These are phyloP conservation scores for Troides oblongomaculatus DNA, from an alignment of 2,888 invertebrate species.

Conservation along the genomic window DNA sequence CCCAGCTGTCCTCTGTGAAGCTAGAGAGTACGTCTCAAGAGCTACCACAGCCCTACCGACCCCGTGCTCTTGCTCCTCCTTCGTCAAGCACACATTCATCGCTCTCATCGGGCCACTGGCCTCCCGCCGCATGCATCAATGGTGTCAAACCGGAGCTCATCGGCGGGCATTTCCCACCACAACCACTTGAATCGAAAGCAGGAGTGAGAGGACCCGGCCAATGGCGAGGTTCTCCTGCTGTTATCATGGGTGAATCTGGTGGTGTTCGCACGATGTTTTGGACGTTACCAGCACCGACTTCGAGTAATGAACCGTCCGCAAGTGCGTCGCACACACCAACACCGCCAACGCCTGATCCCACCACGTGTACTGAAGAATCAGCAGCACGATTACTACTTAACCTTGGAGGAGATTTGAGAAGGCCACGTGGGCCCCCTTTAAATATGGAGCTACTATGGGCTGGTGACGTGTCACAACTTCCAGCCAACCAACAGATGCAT, in stretches of 20 bases:
- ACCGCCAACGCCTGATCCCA: constrained; percentile 76
- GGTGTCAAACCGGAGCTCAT: constrained; percentile 92
- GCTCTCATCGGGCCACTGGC: constrained; percentile 74
- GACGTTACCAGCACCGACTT: constrained; percentile 80
- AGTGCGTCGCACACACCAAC: constrained; percentile 78
- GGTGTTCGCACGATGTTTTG: constrained; percentile 88
- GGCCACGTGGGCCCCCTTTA: constrained; percentile 83
- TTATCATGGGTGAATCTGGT: constrained; percentile 96
- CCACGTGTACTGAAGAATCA: constrained; percentile 80
- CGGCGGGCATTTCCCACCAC: constrained; percentile 80
- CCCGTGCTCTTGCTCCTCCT: constrained; percentile 65
- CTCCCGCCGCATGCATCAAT: constrained; percentile 84
- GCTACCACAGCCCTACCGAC: constrained; percentile 61
- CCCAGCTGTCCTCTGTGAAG: constrained; percentile 73
- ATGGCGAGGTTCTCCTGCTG: constrained; percentile 88
- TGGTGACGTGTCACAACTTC: constrained; percentile 91
- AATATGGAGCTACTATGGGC: constrained; percentile 97
- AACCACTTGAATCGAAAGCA: constrained; percentile 63
- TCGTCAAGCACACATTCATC: constrained; percentile 65
- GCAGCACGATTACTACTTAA: constrained; percentile 86
- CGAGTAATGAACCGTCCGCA: constrained; percentile 75
- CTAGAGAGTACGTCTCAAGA: constrained; percentile 60
- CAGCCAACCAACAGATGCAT: constrained; percentile 88
- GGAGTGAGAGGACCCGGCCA: constrained; percentile 64
- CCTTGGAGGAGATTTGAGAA: constrained; percentile 85